Conservation (phyloP, 2,797 vertebrate species). For the Allobates femoralis region DNA sequence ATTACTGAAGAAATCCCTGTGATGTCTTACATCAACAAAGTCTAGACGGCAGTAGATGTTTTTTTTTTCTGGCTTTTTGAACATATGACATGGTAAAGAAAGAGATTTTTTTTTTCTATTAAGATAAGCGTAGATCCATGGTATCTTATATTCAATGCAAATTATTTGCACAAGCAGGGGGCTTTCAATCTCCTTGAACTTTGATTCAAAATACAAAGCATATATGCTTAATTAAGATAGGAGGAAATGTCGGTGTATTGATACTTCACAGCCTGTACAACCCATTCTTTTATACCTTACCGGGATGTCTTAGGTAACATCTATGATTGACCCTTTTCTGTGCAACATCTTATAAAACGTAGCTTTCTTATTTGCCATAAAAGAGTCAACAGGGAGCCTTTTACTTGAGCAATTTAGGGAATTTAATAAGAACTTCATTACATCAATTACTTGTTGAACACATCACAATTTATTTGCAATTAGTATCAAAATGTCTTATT, state of each 20-base stretch:
- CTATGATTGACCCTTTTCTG: constrained; percentile 64
- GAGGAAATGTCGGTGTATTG: constrained; percentile 54
- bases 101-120: constrained; percentile 31
- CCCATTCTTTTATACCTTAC: constrained; percentile 51
- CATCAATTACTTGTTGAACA: constrained; percentile 77
- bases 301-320: constrained; percentile 64
- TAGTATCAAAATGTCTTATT: constrained; percentile 76
- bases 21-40: constrained; percentile 43
- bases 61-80: constrained; percentile 20
- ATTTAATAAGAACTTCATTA: constrained; percentile 78
- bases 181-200: constrained; percentile 57
- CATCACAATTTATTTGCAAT: constrained; percentile 78
- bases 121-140: neutral
- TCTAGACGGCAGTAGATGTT: constrained; percentile 39
- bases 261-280: constrained; percentile 44
- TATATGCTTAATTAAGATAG: constrained; percentile 61
- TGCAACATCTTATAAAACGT: constrained; percentile 52
- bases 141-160: constrained; percentile 52
- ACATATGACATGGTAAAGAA: constrained; percentile 30
- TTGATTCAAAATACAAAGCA: constrained; percentile 58
- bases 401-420: constrained; percentile 72
- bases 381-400: constrained; percentile 70
- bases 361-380: constrained; percentile 68
- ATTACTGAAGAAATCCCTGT: constrained; percentile 30
- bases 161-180: constrained; percentile 59